Base-by-base conservation (phyloP, 2,113 vertebrate species). In the Gymnorhina tibicen region DNA sequence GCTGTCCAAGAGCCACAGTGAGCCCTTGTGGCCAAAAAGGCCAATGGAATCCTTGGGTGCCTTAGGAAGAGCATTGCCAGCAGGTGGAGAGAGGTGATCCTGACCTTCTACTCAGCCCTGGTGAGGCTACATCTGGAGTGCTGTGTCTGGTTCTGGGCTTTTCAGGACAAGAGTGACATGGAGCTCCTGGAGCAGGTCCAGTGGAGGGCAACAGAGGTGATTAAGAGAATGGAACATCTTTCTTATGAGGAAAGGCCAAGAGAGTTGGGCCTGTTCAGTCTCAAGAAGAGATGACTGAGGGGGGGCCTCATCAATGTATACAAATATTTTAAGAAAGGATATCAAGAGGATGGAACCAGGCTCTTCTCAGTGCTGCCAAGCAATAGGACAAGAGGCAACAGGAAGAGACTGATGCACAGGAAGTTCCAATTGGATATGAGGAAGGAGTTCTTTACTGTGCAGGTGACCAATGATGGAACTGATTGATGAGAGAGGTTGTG, bases 1-100 rank as follows among this genome's bases (percentile, higher is more conserved):
- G 39, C 39, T 41, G 8, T 50, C 37, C 32, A 27, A 6, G 72
- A 67, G 11, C 7, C 28, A 58, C 62, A 58, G 20, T 50, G 42
- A 49, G 32, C 24, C 42, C 11, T 14, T 67, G 42, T 58, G 62
- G 5, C 9, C n/a, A 81, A 37, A 7, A 26, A 26, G n/a, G 23
- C 52, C 26, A 49, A 5, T 41, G 13, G 13, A n/a, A 9, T 41
- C 42, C 9, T 58, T 0, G 0, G 5, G 7, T 42, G 42, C 24
- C 1, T 28, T 82, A n/a, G 7, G 18, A 37, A 39, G 9, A 76
- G n/a, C 27, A 39, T 19, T 39, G 42, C 42, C 73, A 75, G 55
- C 17, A 39, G 13, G 35, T 66, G 2, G 5, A 46, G 10, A 2
- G 41, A 67, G 33, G 27, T 46, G 50, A 37, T 58, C 11, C 35